Percentiles rank a stretch among this genome's conserved stretches.
These are phyloP conservation scores for Morpho helenor DNA, from an alignment of 2,888 invertebrate species.

Conservation along the genomic window DNA sequence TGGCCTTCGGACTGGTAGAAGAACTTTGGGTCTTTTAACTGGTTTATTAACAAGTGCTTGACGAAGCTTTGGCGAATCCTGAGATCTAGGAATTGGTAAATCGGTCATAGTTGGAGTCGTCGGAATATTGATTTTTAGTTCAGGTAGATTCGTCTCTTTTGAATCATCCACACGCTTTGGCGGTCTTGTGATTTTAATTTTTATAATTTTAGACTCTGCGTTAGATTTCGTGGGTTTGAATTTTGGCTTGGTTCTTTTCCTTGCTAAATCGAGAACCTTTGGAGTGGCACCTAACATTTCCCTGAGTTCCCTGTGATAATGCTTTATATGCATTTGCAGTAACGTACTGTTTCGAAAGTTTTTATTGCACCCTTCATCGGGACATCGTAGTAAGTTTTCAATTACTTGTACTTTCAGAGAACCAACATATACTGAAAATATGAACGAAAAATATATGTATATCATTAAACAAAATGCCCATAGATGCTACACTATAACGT, in stretches of 20 bases:
- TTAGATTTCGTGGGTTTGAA: conserved; percentile 28
- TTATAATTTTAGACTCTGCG: conserved; percentile 46
- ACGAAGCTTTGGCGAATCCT: conserved; percentile 64
- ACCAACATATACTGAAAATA: conserved; percentile 73
- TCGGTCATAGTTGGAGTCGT: conserved; percentile 26
- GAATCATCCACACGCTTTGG: conserved; percentile 48
- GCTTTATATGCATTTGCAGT: conserved; percentile 95
- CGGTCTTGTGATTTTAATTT: conserved; percentile 55
- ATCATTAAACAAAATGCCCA: background rate
- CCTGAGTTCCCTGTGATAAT: conserved; percentile 91
- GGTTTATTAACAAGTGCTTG: conserved; percentile 53
- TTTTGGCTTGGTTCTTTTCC: conserved; percentile 82
- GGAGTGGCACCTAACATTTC: conserved; percentile 88
- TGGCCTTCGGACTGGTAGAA: conserved; percentile 54
- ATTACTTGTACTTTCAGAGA: conserved; percentile 83
- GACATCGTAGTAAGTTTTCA: conserved; percentile 84
- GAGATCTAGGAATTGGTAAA: conserved; percentile 30
- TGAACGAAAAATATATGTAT: conserved; percentile 2
- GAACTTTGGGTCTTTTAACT: conserved; percentile 57
- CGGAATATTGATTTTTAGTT: conserved; percentile 7
- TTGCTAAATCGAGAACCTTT: conserved; percentile 91
- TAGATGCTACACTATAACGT: background rate
- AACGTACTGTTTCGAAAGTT: conserved; percentile 94
- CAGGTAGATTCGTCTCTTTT: conserved; percentile 30
- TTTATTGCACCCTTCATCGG: conserved; percentile 91